Base-by-base conservation (phyloP, 2,113 vertebrate genomes). In the Datnioides undecimradiatus region DNA sequence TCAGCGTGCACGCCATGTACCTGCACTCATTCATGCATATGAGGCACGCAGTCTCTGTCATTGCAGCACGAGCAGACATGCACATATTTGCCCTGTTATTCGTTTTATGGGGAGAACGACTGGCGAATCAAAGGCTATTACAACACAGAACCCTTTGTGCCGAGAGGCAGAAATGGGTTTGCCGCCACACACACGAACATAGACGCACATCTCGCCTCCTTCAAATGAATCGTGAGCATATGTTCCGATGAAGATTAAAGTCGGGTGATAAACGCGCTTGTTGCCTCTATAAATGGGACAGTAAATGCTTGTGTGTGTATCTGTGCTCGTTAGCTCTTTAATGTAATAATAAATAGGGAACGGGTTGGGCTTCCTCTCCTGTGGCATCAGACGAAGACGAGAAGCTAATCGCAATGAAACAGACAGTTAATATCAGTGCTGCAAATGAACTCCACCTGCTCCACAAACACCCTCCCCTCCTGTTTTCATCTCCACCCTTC, bases 391-490 rank as follows among this genome's bases (percentile, higher is more conserved):
- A 76, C 36, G 54, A 83, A 83, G 84, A 90, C 4, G 81, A 87
- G 71, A 72, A 87, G 84, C 88, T 90, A 90, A 87, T 93, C 65
- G 65, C 74, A 75, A 74, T 83, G 81, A 90, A 91, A 86, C 76
- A 83, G 87, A 89, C 85, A 25, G 78, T 90, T 91, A 84, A 88
- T 90, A 81, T 84, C 74, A 36, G 55, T 1, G 23, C 86, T 81
- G 75, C 83, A 90, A 92, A 92, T 88, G 38, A 91, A 89, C 86
- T 84, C 88, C 88, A 92, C 91, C 84, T 90, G 91, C 91, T 62
- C 21, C 58, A 63, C 79, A 74, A 88, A 80, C 67, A 29, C 54
- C 70, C 62, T 43, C 70, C 79, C 29, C 33, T 62, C 36, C 65
- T 43, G 5, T 81, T 79, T 77, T 48, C 73, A 64, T 66, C 80